These are phyloP conservation scores for Onychostruthus taczanowskii DNA, from an alignment of 2,113 vertebrate genomes.

Conservation along the genomic window DNA sequence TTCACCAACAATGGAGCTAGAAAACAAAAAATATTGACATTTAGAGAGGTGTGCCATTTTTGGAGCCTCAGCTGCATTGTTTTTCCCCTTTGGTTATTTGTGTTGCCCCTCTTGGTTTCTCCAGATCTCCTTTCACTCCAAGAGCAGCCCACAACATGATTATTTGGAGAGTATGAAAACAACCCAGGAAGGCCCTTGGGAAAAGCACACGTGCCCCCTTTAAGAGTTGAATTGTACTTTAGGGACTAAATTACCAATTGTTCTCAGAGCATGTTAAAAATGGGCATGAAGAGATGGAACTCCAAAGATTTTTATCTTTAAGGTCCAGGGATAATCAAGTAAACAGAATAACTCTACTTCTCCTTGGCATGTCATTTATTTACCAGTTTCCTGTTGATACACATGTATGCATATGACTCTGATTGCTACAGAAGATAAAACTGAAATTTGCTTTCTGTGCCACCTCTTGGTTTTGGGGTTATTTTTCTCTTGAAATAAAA, in stretches of 20 bases:
- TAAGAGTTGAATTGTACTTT: neutral
- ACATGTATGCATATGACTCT: neutral
- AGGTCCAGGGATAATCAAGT: constrained; percentile 20
- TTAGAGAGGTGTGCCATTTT: neutral
- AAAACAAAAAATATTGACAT: neutral
- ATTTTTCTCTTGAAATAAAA: neutral
- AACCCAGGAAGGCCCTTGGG: neutral
- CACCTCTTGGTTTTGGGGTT: neutral
- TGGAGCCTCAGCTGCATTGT: neutral
- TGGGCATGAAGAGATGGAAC: neutral
- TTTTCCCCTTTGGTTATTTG: neutral
- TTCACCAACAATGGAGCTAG: neutral
- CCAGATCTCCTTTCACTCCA: neutral
- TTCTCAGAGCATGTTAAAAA: neutral
- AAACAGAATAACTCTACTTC: neutral
- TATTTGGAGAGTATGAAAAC: neutral
- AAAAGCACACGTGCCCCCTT: neutral
- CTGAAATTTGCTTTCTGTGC: neutral
- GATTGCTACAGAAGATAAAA: neutral
- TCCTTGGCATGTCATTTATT: neutral
- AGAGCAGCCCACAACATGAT: neutral
- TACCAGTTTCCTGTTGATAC: neutral
- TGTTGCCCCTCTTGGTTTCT: neutral
- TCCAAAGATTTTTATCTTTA: constrained; percentile 5
- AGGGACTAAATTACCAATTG: neutral